Evolutionary conservation across 1,140 invertebrate genomes (phyloP).

Genomic region (Cryptotermes secundus): DNA sequence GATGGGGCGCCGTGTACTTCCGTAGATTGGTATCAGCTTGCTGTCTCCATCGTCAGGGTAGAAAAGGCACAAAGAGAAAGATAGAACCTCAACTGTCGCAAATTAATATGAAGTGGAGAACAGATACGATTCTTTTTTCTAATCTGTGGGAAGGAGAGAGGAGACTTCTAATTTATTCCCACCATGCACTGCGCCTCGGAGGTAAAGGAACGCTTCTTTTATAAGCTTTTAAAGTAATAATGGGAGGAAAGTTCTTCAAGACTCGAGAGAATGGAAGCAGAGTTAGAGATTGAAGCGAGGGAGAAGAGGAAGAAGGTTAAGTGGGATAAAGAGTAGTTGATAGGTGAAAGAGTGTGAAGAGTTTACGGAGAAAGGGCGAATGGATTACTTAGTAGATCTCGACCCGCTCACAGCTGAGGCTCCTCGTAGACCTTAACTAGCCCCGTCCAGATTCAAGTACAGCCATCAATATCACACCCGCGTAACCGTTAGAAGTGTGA

Average conservation of each 20-base stretch:
- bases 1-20: too few species aligned
- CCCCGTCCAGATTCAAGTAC: too few species aligned
- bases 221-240: constrained; percentile 8
- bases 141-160: not conserved
- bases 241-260: not conserved
- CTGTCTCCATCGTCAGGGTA: too few species aligned
- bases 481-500: too few species aligned
- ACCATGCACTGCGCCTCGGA: not conserved
- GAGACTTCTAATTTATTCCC: not conserved
- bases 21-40: too few species aligned
- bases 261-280: not conserved
- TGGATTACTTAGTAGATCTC: not conserved
- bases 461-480: too few species aligned
- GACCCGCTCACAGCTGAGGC: not conserved
- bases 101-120: not conserved
- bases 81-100: too few species aligned
- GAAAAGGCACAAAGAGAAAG: too few species aligned
- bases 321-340: not conserved
- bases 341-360: not conserved
- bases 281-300: not conserved
- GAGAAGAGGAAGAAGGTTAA: not conserved
- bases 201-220: not conserved
- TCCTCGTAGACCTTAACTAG: too few species aligned
- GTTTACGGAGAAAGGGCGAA: not conserved
- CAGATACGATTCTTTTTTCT: not conserved